Evolutionary conservation across 2,113 vertebrate species (phyloP), one percentile per base, ranked within the genome.

Genomic region (Callionymus lyra): DNA sequence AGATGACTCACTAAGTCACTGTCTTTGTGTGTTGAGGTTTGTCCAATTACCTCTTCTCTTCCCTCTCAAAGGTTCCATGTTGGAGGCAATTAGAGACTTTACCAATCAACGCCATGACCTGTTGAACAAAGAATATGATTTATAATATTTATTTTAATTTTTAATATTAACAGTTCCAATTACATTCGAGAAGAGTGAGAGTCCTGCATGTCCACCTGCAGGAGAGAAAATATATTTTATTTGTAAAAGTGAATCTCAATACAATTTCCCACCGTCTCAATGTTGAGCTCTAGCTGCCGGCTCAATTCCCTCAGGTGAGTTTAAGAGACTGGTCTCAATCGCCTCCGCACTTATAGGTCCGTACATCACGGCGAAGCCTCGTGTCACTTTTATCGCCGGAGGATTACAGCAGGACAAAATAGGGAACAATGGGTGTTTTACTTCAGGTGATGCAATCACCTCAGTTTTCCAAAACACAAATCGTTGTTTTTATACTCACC

Each of bases 311-410:
- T 47, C 65, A 76, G 68, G 79, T 75, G 53, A 79, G 70, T 82
- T 80, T 75, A 81, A 81, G 71, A 79, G 71, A 71, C 59, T 51
- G 17, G 34, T 69, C 70, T 74, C 71, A 50, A 64, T 72, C 50
- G 56, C 60, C 59, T 58, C 65, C 72, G 68, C 32, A 47, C 73
- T 73, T 64, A 79, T 70, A 73, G 77, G 64, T 82, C 75, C 69
- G 71, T 82, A 75, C 69, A 82, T 81, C 75, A 81, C 75, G 52
- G 59, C 69, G 77, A 83, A 70, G 69, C 70, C 74, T 81, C 63
- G 70, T 80, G 82, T 77, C 79, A 79, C 51, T 77, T 82, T 80
- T 82, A 82, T 84, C 76, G 73, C 66, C 68, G 65, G 34, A 59
- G 68, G 67, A 77, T 72, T 70, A 73, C 56, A 68, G 67, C 47